phyloP scores from a whole-genome alignment of 2,888 invertebrate species.

The Rhamnusium bicolor region DNA sequence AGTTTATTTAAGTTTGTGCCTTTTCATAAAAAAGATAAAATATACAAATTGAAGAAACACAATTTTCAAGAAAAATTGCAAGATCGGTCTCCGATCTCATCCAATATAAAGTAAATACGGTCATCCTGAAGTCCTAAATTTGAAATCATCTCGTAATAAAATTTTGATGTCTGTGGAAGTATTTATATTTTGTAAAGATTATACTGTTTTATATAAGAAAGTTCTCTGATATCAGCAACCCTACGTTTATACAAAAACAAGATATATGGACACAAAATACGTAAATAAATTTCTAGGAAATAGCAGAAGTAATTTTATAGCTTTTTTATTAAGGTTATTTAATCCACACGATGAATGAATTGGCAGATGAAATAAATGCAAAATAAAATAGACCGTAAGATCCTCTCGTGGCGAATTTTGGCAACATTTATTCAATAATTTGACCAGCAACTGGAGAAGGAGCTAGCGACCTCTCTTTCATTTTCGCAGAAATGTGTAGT shows the following conservation, averaged over 20 bases:
- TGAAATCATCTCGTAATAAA: no score
- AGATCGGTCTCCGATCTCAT: no score
- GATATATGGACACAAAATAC: conserved; percentile 10
- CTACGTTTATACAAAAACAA: conserved; percentile 13
- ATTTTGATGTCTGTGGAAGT: no score
- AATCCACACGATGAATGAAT: conserved; percentile 31
- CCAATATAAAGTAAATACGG: no score
- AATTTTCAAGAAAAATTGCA: no score
- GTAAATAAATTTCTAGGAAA: conserved; percentile 28
- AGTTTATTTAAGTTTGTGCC: no score
- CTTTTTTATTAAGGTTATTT: conserved; percentile 32
- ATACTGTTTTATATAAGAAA: no score
- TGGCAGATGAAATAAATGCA: conserved; percentile 24
- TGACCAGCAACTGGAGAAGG: conserved; percentile 22
- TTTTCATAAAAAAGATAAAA: no score
- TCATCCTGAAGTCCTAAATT: no score
- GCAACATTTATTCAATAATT: conserved; percentile 46
- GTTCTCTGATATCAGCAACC: neutral
- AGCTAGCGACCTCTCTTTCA: conserved; percentile 38
- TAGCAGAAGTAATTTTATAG: conserved; percentile 32
- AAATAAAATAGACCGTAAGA: conserved; percentile 29
- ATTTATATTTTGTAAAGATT: no score
- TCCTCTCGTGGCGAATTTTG: conserved; percentile 42
- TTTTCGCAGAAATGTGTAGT: conserved; percentile 30
- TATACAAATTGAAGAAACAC: no score